A percentile compares a stretch with the other conserved stretches of the same genome.
These are phyloP conservation scores for Eurystomus gularis DNA, from an alignment of 2,113 vertebrate genomes.

Conservation along the genomic window DNA sequence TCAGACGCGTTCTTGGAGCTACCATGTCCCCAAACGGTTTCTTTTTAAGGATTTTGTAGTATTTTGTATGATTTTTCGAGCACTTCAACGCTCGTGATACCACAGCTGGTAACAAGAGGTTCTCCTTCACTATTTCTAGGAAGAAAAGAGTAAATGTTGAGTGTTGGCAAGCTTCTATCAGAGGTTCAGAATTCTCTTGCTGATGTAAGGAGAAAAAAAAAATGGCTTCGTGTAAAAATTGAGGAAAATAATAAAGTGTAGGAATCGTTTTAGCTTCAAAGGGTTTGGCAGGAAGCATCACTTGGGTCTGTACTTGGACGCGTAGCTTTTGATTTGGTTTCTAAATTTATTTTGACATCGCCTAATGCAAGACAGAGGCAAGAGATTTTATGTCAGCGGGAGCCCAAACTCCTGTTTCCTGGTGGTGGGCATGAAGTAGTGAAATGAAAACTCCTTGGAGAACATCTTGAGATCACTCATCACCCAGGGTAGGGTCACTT, in stretches of 20 bases:
- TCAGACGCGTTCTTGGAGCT: not conserved
- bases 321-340: not conserved
- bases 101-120: rapidly evolving
- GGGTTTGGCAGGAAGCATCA: not conserved
- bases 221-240: not conserved
- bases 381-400: not conserved
- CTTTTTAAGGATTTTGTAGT: not conserved
- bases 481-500: too few species aligned
- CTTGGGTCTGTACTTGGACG: not conserved
- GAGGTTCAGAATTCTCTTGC: not conserved
- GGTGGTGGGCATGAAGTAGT: not conserved
- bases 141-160: not conserved
- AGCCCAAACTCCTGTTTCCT: not conserved
- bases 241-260: not conserved
- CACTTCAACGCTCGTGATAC: not conserved
- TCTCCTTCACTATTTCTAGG: not conserved
- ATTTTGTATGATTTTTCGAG: not conserved
- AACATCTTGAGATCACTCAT: not conserved
- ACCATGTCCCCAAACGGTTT: not conserved
- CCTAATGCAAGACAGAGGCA: not conserved
- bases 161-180: not conserved
- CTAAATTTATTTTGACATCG: not conserved
- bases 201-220: not conserved
- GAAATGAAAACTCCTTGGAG: not conserved
- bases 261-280: not conserved